phyloP scores from a whole-genome alignment of 1,140 invertebrate species.

The Camponotus vicinus region DNA sequence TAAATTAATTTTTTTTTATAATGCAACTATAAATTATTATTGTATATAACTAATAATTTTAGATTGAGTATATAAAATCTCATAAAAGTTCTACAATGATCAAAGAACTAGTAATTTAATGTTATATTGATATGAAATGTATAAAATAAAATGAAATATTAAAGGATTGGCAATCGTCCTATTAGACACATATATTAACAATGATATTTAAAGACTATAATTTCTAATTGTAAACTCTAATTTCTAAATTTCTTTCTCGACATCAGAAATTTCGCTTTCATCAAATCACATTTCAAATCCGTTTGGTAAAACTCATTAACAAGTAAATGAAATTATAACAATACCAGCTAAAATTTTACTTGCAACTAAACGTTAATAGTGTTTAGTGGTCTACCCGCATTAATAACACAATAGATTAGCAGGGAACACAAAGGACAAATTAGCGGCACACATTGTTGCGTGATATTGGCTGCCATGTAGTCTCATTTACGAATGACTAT shows the following conservation, averaged over 20 bases:
- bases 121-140: neutral
- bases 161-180: neutral
- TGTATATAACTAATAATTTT: constrained; percentile 10
- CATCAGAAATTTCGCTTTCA: neutral
- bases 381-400: constrained; percentile 9
- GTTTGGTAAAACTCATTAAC: neutral
- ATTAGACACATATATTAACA: neutral
- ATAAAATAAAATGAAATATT: neutral
- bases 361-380: constrained; percentile 53
- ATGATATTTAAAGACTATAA: neutral
- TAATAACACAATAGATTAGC: neutral
- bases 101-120: neutral
- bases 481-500: neutral
- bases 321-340: constrained; percentile 14
- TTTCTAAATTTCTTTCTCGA: neutral
- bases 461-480: constrained; percentile 44
- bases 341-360: neutral
- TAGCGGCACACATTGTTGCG: constrained; percentile 23
- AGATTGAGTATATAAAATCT: neutral
- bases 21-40: no score
- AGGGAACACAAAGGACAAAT: neutral
- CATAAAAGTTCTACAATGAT: neutral
- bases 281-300: neutral
- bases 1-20: constrained; percentile 4
- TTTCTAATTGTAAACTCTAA: neutral